phyloP scores from a whole-genome alignment of 2,113 vertebrate species.

The Sylvietta virens region DNA sequence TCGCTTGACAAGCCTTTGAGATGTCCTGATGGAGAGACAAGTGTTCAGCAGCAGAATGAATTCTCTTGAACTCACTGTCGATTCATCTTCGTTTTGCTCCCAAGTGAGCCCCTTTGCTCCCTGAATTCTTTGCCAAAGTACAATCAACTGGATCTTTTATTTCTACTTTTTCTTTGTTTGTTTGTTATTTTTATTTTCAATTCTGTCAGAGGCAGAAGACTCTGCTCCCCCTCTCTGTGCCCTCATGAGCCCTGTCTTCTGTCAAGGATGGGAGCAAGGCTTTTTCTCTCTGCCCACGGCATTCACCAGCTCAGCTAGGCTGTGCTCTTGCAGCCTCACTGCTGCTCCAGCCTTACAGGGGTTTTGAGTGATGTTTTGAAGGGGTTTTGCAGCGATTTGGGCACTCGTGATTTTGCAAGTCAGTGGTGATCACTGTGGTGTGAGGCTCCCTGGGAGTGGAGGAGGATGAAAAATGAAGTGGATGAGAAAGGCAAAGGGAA shows the following conservation, averaged over 20 bases:
- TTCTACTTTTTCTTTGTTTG: background rate
- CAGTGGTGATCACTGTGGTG: accelerated
- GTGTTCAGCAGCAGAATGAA: slow-evolving; percentile 59
- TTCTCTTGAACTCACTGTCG: slow-evolving; percentile 57
- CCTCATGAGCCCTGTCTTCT: accelerated
- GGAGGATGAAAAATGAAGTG: background rate
- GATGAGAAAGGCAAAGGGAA: background rate
- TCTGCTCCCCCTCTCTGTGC: background rate
- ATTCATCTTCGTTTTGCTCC: slow-evolving; percentile 70
- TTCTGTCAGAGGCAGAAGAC: background rate
- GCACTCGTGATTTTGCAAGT: background rate
- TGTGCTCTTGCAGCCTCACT: background rate
- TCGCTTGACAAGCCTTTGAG: slow-evolving; percentile 61
- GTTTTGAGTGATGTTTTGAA: background rate
- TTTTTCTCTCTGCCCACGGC: background rate
- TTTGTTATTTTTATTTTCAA: slow-evolving; percentile 16
- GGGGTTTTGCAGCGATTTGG: background rate
- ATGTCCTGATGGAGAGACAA: slow-evolving; percentile 69
- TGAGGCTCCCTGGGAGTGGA: background rate
- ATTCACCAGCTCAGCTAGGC: background rate
- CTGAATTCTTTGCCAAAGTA: background rate
- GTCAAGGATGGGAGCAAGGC: background rate
- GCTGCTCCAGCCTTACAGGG: background rate
- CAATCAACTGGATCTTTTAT: background rate
- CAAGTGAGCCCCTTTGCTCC: slow-evolving; percentile 32